Base-by-base conservation (phyloP, 2,888 invertebrate species). In the Tetranychus truncatus region DNA sequence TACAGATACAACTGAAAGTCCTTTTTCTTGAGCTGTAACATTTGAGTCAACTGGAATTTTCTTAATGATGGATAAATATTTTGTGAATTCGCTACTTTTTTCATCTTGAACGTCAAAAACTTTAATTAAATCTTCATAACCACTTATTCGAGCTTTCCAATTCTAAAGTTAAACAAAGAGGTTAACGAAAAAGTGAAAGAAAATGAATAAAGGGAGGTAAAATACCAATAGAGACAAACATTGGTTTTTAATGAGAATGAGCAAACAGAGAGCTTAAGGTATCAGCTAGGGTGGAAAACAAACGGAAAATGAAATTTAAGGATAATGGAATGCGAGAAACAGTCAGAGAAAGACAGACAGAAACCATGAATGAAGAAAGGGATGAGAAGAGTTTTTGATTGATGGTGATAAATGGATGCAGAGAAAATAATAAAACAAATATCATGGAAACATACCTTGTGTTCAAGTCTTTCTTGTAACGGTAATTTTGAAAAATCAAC, bases 21-120 rank as follows among this genome's bases (percentile, higher is more conserved):
- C 96, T 85, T 91, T 95, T 82, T 97, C 96, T 82, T 95, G 95
- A 1, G 95, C 95, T 77, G 91, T 88, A 20, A 90, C 95, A 88
- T 97, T 95, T 80, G 90, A 91, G 82, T 97, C 96, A 0, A 88
- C 85, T 0, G 95, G 94, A 87, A 96, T 94, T 83, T 95, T 95
- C 82, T 95, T 95, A 65, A 97, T 88, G 72, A 95, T 85, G 9
- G 92, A 91, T 15, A 91, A 84, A 84, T 89, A 97, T 84, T 93
- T 95, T 80, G 87, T 89, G 88, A 95, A 96, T 82, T 95, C 95
- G 0, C 91, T 88, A 66, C 92, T 91, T 82, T 95, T 95, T 81
- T 95, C 95, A 84, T 94, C 93, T 77, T 90, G 90, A 79, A 92
- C 89, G 81, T 89, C 89, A 78, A 88, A 87, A 83, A 96, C 95